Conservation (phyloP, 2,888 invertebrate species). For the Odontothrips loti region DNA sequence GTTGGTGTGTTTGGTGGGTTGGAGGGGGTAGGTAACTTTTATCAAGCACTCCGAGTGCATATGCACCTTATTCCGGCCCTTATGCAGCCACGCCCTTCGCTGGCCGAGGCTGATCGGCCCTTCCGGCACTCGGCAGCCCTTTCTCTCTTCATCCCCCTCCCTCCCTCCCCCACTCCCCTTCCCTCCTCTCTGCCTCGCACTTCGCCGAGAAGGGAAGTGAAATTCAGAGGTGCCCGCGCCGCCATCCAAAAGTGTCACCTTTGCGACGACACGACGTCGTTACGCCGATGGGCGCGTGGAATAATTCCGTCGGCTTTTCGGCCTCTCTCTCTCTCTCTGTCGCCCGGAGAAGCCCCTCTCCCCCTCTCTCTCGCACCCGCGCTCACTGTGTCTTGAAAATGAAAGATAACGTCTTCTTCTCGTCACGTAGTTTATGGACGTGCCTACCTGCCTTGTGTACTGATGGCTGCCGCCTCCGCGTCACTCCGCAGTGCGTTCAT, state of each 20-base stretch:
- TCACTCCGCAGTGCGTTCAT: background rate
- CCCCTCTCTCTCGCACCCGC: background rate
- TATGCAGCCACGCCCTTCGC: no score
- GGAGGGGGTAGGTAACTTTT: no score
- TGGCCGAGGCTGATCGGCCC: no score
- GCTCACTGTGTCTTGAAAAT: slow-evolving; percentile 12
- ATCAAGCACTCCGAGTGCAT: no score
- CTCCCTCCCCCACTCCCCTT: background rate
- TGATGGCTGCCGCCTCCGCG: background rate
- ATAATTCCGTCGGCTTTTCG: background rate
- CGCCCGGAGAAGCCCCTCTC: background rate
- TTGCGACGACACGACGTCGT: no score
- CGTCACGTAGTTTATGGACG: background rate
- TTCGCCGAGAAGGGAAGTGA: no score
- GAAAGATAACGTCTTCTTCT: background rate
- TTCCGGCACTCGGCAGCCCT: no score
- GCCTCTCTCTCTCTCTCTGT: background rate
- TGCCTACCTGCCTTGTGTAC: background rate
- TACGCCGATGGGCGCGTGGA: no score
- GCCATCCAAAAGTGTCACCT: no score
- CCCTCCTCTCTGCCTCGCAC: background rate
- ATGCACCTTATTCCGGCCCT: no score
- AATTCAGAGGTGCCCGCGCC: no score
- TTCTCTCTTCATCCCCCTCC: background rate
- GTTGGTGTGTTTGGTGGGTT: no score